phyloP scores from a whole-genome alignment of 2,888 invertebrate genomes.

The Hesperia comma region DNA sequence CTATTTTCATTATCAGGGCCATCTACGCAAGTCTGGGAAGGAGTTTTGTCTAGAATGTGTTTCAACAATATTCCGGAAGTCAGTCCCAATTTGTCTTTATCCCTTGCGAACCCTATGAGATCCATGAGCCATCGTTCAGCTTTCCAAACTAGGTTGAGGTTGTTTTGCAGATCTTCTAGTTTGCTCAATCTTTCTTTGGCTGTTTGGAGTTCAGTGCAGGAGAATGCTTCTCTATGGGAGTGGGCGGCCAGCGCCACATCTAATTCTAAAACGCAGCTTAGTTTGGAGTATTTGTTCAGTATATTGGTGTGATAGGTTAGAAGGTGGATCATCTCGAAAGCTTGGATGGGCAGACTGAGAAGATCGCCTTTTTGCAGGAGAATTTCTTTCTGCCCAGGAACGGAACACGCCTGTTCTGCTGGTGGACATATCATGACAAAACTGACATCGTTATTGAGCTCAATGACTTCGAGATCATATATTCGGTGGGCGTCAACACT shows the following conservation, averaged over 20 bases:
- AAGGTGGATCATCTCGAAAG: slow-evolving; percentile 97
- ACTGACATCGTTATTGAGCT: slow-evolving; percentile 94
- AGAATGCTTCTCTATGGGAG: slow-evolving; percentile 97
- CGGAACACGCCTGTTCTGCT: slow-evolving; percentile 95
- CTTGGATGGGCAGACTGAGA: slow-evolving; percentile 95
- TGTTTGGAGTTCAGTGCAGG: slow-evolving; percentile 91
- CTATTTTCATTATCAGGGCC: slow-evolving; percentile 68
- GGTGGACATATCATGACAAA: slow-evolving; percentile 96
- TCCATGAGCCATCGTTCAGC: slow-evolving; percentile 98
- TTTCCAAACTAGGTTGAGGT: slow-evolving; percentile 96
- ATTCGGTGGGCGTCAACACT: slow-evolving; percentile 90
- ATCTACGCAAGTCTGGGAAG: slow-evolving; percentile 57
- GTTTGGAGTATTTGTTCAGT: slow-evolving; percentile 94
- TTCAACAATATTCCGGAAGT: slow-evolving; percentile 79
- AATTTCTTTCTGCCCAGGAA: slow-evolving; percentile 93
- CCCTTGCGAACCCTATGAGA: slow-evolving; percentile 96
- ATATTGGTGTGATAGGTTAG: slow-evolving; percentile 96
- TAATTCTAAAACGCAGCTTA: slow-evolving; percentile 96
- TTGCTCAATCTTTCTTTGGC: slow-evolving; percentile 93
- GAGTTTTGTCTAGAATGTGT: slow-evolving; percentile 68
- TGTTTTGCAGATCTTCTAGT: slow-evolving; percentile 92
- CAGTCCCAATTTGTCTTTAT: slow-evolving; percentile 80
- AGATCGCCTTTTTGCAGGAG: slow-evolving; percentile 93
- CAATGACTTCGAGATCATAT: slow-evolving; percentile 97
- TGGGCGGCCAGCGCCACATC: slow-evolving; percentile 96